A percentile compares a stretch with the other conserved stretches of the same genome.
Conservation (phyloP, 92 coral and sea anemone species). For the Paramuricea clavata region DNA sequence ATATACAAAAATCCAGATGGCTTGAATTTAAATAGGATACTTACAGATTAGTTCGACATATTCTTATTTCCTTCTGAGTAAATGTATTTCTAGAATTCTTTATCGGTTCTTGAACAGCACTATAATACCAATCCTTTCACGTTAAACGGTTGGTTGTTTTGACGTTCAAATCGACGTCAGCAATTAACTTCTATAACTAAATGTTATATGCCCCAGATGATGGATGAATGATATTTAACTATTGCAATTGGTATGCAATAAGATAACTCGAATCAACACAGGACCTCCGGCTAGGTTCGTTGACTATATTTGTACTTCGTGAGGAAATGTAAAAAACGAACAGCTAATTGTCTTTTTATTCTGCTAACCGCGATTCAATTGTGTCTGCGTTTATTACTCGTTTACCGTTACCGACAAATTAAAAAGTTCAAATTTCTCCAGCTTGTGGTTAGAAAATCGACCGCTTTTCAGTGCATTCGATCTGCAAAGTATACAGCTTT, state of each 20-base stretch:
- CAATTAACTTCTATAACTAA: neutral
- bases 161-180: neutral
- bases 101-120: too few species aligned
- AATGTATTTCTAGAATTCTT: neutral
- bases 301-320: neutral
- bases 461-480: neutral
- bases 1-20: too few species aligned
- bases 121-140: too few species aligned
- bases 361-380: neutral
- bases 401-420: neutral
- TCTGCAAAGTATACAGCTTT: too few species aligned
- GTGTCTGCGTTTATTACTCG: neutral
- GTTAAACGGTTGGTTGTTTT: neutral
- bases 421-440: too few species aligned
- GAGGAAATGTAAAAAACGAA: neutral
- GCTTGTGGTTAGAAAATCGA: too few species aligned
- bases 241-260: neutral
- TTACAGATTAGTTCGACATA: neutral
- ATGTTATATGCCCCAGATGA: too few species aligned
- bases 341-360: neutral
- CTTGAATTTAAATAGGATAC: neutral
- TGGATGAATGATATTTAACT: neutral
- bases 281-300: neutral
- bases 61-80: neutral
- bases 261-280: neutral